Base-by-base conservation (phyloP, 2,797 vertebrate genomes). In the Gambelia wislizenii region DNA sequence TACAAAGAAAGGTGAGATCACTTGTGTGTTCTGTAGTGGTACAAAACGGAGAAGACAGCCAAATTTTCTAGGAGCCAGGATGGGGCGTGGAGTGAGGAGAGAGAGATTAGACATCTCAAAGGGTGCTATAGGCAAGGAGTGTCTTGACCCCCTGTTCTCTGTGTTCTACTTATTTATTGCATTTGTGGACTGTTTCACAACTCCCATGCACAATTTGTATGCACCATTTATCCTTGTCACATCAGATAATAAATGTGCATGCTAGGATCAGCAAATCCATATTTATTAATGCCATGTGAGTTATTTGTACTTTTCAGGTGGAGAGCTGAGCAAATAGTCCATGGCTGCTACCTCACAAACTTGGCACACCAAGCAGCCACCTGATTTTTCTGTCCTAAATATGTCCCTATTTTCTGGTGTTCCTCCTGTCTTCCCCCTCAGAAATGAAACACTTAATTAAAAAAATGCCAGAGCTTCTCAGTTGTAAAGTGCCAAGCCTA, bases 1-100 rank as follows among this genome's bases (percentile, higher is more conserved):
- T 69, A 85, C 20, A 92, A 87, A 89, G 44, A 84, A 92, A 70
- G 52, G 84, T 85, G 91, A 90, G 67, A 88, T 67, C 6, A 0
- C 0, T 77, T 33, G 67, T 61, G 22, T 77, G 30, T 25, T 77
- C 44, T n/a, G 20, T 30, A 64, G 30, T 42, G 56, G 84, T 64
- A 59, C 84, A 77, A 86, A 75, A 44, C 25, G 9, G 44, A 61
- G 27, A 33, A 77, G 10, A 39, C 74, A 86, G 84, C 56, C 84
- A 64, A 42, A 47, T 86, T 77, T 84, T 44, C 39, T 61, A 77
- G 54, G 18, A 61, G 18, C 4, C 42, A 64, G 74, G 2, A 44
- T 33, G 39, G 49, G 27, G 36, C 7, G 39, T 1, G 4, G 14
- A 70, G 67, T 47, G n/a, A 30, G 27, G 13, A 33, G 25, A 33